These are phyloP conservation scores for Lordiphosa clarofinis DNA, from an alignment of 1,140 invertebrate genomes.

Conservation along the genomic window DNA sequence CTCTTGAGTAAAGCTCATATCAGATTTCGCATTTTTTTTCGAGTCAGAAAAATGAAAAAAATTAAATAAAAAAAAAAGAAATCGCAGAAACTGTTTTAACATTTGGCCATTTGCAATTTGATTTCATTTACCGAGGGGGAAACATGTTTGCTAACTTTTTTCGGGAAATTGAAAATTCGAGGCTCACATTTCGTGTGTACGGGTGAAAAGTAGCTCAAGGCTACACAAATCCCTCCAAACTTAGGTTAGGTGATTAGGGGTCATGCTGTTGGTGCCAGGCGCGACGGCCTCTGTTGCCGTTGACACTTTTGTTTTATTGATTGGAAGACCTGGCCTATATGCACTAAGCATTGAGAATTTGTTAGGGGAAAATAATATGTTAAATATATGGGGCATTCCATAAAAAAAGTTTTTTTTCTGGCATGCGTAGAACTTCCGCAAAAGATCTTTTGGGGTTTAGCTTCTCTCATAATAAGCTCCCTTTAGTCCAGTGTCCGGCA, in stretches of 20 bases:
- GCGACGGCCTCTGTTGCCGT: too few relatives aligned
- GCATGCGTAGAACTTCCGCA: too few relatives aligned
- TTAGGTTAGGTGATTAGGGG: background rate
- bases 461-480: too few relatives aligned
- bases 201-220: constrained; percentile 3
- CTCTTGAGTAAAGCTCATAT: constrained; percentile 15
- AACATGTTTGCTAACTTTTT: constrained; percentile 7
- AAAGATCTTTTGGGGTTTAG: too few relatives aligned
- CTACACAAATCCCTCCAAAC: background rate
- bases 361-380: too few relatives aligned
- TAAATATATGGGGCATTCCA: too few relatives aligned
- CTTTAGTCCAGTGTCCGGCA: too few relatives aligned
- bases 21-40: constrained; percentile 12
- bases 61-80: background rate
- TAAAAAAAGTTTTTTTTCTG: too few relatives aligned
- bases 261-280: background rate
- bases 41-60: constrained; percentile 1
- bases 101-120: constrained; percentile 8
- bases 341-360: too few relatives aligned
- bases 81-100: constrained; percentile 8
- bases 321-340: too few relatives aligned
- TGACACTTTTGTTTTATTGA: too few relatives aligned
- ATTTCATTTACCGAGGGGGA: background rate
- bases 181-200: constrained; percentile 1
- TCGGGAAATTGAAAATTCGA: constrained; percentile 7